Conservation (phyloP, 2,113 vertebrate genomes). For the Cavia aperea region DNA sequence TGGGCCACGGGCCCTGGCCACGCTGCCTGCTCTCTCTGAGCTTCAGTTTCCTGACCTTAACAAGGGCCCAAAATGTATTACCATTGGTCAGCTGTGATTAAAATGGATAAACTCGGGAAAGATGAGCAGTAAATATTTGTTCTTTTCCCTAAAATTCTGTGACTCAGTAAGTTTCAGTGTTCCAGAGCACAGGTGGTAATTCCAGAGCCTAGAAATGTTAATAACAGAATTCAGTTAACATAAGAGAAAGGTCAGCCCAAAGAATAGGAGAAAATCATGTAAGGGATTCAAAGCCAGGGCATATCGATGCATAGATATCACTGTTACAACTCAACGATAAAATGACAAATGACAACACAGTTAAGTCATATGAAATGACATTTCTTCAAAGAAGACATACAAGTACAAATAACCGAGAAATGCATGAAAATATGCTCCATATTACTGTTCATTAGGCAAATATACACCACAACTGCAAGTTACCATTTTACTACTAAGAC, state of each 20-base stretch:
- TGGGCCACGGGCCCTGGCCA: neutral
- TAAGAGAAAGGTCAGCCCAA: neutral
- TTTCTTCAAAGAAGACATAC: conserved; percentile 1
- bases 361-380: neutral
- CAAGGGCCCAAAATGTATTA: neutral
- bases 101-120: neutral
- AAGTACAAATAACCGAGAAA: neutral
- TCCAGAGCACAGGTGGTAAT: neutral
- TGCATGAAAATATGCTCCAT: neutral
- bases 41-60: neutral
- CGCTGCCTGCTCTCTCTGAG: neutral
- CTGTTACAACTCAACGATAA: neutral
- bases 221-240: neutral
- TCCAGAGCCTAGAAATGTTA: neutral
- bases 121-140: neutral
- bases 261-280: neutral
- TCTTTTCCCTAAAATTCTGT: neutral
- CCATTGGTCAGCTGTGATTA: neutral
- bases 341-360: neutral
- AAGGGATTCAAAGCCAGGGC: neutral
- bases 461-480: neutral
- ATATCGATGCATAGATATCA: neutral
- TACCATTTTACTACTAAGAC: neutral
- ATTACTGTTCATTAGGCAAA: neutral
- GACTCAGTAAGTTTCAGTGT: neutral